Base-by-base conservation (phyloP, 2,888 invertebrate species). In the Epistrophella euchroma region DNA sequence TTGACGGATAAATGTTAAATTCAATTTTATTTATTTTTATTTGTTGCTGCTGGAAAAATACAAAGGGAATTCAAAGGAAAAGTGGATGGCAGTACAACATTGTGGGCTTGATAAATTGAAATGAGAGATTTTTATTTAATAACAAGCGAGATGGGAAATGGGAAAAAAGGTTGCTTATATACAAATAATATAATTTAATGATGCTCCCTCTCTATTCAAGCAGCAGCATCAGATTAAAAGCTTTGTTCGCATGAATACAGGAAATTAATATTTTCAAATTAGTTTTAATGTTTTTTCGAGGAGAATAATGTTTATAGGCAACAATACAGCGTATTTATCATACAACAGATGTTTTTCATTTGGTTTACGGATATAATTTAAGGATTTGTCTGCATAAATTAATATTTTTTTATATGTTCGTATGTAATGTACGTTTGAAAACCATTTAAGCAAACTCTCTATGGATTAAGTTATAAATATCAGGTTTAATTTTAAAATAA, bases 1-100 rank as follows among this genome's bases (percentile, higher is more conserved):
- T 85, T 85, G 80, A 73, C 76, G 62, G 72, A 43, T 58, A 17
- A 17, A 52, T 32, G 68, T 37, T 78, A 55, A 62, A 45, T 66
- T 43, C 28, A 58, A 15, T 22, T 74, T 72, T 78, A 52, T 68
- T 28, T 40, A 17, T 77, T 37, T 43, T 37, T 9, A n/a, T n/a
- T n/a, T n/a, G n/a, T 50, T 17, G 35, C 15, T 37, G 10, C 11
- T n/a, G 13, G 25, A 6, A 6, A 9, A 37, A 25, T 37, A 71
- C 37, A 52, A 50, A 32, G 17, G 50, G 40, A 52, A 64, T 32
- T 64, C 22, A 60, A 56, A 66, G 17, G 22, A 56, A 68, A 35
- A 35, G 9, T 68, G 37, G 35, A 37, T 15, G 35, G 10, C 11
- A 45, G 35, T 32, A 11, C 13, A 35, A 37, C 25, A 32, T 22